Percentiles rank a stretch among this genome's conserved stretches.
Evolutionary conservation across 2,797 vertebrate genomes (phyloP).

Genomic region (Tokudaia muenninki): DNA sequence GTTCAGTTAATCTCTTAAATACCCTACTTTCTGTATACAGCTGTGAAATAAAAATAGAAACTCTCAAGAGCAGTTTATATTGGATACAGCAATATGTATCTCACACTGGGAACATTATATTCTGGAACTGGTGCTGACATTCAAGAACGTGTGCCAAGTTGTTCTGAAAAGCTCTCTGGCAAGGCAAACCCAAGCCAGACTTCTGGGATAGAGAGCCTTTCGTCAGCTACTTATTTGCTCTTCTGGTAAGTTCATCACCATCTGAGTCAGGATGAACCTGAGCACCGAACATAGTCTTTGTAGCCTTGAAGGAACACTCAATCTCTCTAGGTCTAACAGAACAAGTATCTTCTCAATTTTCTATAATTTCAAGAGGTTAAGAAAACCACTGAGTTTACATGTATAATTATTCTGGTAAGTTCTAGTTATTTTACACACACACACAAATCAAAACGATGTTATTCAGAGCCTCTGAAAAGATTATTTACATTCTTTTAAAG

Average conservation of each 20-base stretch:
- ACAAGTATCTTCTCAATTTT: conserved; percentile 17
- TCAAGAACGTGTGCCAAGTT: not conserved
- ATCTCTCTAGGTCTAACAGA: not conserved
- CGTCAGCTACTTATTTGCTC: not conserved
- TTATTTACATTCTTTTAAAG: not conserved
- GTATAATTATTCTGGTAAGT: conserved; percentile 14
- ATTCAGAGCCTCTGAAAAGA: not conserved
- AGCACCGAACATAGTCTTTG: not conserved
- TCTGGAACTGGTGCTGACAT: conserved; percentile 52
- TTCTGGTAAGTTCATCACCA: not conserved
- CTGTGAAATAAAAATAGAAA: conserved; percentile 54
- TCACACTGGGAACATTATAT: not conserved
- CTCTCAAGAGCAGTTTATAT: not conserved
- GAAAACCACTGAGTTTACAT: not conserved
- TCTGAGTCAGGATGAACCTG: not conserved
- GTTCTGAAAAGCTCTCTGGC: not conserved
- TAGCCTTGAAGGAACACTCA: not conserved
- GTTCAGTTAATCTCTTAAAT: not conserved
- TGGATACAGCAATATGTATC: not conserved
- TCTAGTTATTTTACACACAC: not conserved
- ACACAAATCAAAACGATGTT: not conserved
- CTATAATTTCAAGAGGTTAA: not conserved
- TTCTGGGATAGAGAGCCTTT: not conserved
- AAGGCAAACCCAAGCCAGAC: not conserved
- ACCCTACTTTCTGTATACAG: not conserved